Percentiles rank a stretch among this genome's conserved stretches.
phyloP scores from a whole-genome alignment of 1,140 invertebrate genomes.

The Hypothenemus hampei region DNA sequence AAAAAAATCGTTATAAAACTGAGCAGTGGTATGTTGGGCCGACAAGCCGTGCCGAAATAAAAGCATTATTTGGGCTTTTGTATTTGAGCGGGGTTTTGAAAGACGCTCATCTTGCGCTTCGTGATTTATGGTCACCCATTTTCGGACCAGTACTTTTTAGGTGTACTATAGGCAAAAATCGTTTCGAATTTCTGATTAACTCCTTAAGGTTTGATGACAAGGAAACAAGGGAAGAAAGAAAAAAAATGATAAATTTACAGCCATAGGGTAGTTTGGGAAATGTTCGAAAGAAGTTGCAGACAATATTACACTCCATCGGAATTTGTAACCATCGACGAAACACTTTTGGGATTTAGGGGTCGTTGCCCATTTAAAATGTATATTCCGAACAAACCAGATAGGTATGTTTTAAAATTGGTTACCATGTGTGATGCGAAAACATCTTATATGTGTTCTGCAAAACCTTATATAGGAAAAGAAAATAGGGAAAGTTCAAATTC shows the following conservation, averaged over 20 bases:
- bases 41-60: constrained; percentile 3
- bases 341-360: constrained; percentile 42
- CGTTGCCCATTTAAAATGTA: constrained; percentile 43
- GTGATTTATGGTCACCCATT: background rate
- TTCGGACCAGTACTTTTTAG: background rate
- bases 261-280: constrained; percentile 40
- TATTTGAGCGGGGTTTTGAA: background rate
- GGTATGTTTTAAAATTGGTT: constrained; percentile 45
- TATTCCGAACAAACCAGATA: constrained; percentile 44
- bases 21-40: background rate
- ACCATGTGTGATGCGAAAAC: constrained; percentile 29
- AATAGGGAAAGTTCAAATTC: constrained; percentile 29
- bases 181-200: constrained; percentile 2
- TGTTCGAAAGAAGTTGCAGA: constrained; percentile 34
- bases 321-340: constrained; percentile 45
- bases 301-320: constrained; percentile 34
- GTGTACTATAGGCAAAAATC: background rate
- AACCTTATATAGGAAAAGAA: constrained; percentile 39
- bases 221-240: constrained; percentile 6
- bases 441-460: constrained; percentile 19
- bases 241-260: constrained; percentile 31
- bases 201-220: constrained; percentile 9
- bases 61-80: constrained; percentile 5
- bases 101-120: background rate
- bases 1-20: constrained; percentile 9